Base-by-base conservation (phyloP, 2,797 vertebrate genomes). In the Propithecus deckenii region DNA sequence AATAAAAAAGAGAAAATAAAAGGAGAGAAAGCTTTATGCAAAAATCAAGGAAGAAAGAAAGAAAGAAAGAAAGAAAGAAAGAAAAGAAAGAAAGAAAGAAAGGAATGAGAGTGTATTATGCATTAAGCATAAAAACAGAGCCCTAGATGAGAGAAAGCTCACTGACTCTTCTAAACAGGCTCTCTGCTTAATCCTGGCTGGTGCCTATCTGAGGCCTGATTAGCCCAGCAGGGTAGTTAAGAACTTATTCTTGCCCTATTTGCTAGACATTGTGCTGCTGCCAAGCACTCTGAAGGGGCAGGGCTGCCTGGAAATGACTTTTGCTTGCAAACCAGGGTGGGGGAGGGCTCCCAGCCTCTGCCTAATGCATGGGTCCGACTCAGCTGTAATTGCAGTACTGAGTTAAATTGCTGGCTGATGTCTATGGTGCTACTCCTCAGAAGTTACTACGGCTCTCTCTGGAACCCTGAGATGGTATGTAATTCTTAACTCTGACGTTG, bases 271-370 rank as follows among this genome's bases (percentile, higher is more conserved):
- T n/a, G 57, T n/a, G 57, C 59, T 78, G 23, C 59, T 89, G n/a
- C 48, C 11, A 97, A 91, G 80, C 75, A 83, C 43, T 65, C 81
- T 38, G 71, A 76, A 67, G 92, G 65, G 69, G 46, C 48, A 48
- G 0, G 0, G 38, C 32, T 93, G 38, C 32, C 11, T 91, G 38
- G 38, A 76, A 91, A 11, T 88, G 71, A 4, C 63, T 43, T 94
- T 41, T 20, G 52, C 43, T 23, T 23, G 5, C 9, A 89, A 13
- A 50, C 96, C 81, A 92, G 41, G 12, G 20, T n/a, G 71, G 35
- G 35, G 6, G 55, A 61, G 5, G 67, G 48, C 35, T 69, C 65
- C 93, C 9, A 3, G 41, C 38, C 2, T n/a, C 23, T 89, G n/a
- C 50, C 17, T 25, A 78, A 35, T 32, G 84, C 23, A 12, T 59